Conservation (phyloP, 2,888 invertebrate genomes). For the Nineta flava region DNA sequence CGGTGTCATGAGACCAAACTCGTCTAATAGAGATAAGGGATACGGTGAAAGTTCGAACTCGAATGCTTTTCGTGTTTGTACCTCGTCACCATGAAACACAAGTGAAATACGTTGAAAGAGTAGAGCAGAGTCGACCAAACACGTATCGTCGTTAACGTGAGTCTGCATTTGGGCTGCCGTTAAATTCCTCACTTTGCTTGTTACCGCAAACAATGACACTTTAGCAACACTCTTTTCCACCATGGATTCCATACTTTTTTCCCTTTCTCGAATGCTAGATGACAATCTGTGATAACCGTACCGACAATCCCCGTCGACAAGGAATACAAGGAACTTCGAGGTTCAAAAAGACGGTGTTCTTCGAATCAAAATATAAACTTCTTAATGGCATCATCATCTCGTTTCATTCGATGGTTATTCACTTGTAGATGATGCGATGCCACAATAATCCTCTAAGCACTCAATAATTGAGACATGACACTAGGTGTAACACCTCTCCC, state of each 20-base stretch:
- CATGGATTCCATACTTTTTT: neutral
- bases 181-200: neutral
- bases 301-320: neutral
- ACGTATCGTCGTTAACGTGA: too few relatives aligned
- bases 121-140: neutral
- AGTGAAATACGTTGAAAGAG: neutral
- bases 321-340: too few relatives aligned
- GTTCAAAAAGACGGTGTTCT: neutral
- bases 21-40: neutral
- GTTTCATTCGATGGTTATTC: neutral
- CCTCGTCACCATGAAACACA: neutral
- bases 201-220: neutral
- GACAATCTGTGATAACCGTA: neutral
- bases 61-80: neutral
- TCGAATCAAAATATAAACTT: neutral
- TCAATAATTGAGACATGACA: neutral
- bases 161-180: too few relatives aligned
- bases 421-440: neutral
- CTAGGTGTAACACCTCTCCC: neutral
- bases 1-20: neutral
- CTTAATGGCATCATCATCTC: neutral
- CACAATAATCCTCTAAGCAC: neutral
- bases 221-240: neutral
- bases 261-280: neutral
- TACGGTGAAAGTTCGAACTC: too few relatives aligned